A percentile compares a stretch with the other conserved stretches of the same genome.
phyloP scores from a whole-genome alignment of 2,113 vertebrate genomes.

The Pagrus major region DNA sequence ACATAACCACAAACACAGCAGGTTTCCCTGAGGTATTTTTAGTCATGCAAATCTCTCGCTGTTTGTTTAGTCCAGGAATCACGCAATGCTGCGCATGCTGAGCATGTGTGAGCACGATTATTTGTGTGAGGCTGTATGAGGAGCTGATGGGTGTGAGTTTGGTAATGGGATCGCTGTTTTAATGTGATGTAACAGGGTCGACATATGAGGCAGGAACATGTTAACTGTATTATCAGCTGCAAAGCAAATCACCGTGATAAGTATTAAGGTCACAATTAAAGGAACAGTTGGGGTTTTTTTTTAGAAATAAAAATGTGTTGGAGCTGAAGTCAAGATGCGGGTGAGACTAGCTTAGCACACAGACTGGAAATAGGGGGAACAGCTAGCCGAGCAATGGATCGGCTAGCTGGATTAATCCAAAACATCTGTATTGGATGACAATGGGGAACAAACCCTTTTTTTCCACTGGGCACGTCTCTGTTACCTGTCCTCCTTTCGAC shows the following conservation, averaged over 20 bases:
- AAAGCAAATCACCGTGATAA: too few species aligned
- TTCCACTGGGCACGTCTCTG: too few species aligned
- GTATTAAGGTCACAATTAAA: too few species aligned
- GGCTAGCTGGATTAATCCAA: too few species aligned
- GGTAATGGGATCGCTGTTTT: background rate
- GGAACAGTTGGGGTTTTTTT: too few species aligned
- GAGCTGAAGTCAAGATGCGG: background rate
- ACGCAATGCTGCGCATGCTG: background rate
- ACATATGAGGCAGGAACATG: background rate
- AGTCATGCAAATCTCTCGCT: conserved; percentile 17
- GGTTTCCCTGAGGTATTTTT: conserved; percentile 39
- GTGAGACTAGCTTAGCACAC: background rate
- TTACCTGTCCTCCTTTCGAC: too few species aligned
- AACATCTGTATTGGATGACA: too few species aligned
- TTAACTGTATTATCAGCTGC: background rate
- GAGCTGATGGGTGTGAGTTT: background rate
- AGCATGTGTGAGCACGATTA: background rate
- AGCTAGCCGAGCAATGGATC: too few species aligned
- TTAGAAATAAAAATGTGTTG: too few species aligned
- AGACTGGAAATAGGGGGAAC: background rate
- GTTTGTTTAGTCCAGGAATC: conserved; percentile 21
- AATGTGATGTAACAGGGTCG: background rate
- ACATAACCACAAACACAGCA: conserved; percentile 5
- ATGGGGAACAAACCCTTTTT: too few species aligned
- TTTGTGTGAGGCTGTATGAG: background rate